Evolutionary conservation across 2,113 vertebrate species (phyloP).

Genomic region (Benitochromis conjunctus): DNA sequence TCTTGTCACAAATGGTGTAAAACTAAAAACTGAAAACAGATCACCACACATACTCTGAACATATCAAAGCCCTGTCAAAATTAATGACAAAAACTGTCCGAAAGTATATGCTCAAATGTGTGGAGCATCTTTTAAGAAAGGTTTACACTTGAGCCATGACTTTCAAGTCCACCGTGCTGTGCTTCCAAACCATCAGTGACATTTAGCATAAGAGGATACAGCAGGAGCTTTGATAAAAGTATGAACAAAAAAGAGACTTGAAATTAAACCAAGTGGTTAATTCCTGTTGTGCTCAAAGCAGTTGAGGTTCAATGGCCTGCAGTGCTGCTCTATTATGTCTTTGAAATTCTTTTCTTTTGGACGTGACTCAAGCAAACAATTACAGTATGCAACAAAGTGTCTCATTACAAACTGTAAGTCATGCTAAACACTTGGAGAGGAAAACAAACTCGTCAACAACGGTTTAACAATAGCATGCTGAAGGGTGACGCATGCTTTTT

Average conservation of each 20-base stretch:
- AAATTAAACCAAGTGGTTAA: not conserved
- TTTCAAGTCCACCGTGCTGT: not conserved
- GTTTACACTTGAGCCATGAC: not conserved
- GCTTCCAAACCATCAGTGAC: not conserved
- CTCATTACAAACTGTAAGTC: conserved; percentile 26
- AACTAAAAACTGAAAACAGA: conserved; percentile 8
- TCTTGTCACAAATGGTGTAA: not conserved
- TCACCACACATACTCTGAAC: not conserved
- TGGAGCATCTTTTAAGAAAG: not conserved
- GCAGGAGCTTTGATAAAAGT: not conserved
- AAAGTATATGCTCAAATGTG: not conserved
- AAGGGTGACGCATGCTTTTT: not conserved
- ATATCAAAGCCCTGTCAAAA: not conserved
- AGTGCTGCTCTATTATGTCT: not conserved
- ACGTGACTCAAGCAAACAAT: not conserved
- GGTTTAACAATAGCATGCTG: not conserved
- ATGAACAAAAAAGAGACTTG: not conserved
- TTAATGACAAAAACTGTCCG: not conserved
- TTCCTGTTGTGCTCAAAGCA: not conserved
- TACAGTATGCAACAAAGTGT: not conserved
- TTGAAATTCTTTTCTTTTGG: not conserved
- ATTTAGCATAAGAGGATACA: not conserved
- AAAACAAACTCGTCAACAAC: not conserved
- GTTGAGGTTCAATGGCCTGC: not conserved
- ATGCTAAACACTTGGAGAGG: not conserved